These are phyloP conservation scores for Delphinus delphis DNA, from an alignment of 2,113 vertebrate species.

Conservation along the genomic window DNA sequence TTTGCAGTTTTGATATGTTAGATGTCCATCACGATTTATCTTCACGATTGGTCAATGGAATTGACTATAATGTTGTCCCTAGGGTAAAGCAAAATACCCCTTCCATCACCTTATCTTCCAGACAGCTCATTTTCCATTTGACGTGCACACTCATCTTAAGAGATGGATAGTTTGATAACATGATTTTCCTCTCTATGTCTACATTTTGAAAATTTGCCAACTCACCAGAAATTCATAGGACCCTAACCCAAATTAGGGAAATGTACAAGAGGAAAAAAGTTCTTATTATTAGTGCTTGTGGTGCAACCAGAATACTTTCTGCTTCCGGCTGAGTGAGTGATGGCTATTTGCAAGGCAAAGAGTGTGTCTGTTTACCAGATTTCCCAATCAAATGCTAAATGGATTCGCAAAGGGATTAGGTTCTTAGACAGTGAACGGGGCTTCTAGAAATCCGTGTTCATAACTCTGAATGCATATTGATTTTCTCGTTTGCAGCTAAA, in stretches of 20 bases:
- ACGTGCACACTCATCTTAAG: neutral
- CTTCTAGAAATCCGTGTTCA: constrained; percentile 45
- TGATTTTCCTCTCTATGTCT: neutral
- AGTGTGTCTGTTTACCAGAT: neutral
- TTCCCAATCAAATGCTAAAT: neutral
- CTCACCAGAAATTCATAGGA: constrained; percentile 7
- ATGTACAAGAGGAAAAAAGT: neutral
- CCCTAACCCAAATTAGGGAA: neutral
- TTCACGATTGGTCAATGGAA: neutral
- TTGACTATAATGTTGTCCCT: neutral
- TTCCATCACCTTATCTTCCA: neutral
- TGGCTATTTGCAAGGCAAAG: constrained; percentile 20
- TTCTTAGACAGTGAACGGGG: constrained; percentile 46
- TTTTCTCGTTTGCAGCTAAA: constrained; percentile 86
- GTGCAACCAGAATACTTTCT: neutral
- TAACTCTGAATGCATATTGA: constrained; percentile 49
- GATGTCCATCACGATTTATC: neutral
- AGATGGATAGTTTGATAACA: neutral
- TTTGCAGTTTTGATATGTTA: neutral
- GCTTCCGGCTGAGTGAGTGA: neutral
- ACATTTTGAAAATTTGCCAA: constrained; percentile 18
- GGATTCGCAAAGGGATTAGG: constrained; percentile 34
- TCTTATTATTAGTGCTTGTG: neutral
- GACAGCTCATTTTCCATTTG: neutral
- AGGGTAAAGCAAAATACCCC: neutral